Evolutionary conservation across 1,140 invertebrate genomes (phyloP).

Genomic region (Oryzaephilus surinamensis): DNA sequence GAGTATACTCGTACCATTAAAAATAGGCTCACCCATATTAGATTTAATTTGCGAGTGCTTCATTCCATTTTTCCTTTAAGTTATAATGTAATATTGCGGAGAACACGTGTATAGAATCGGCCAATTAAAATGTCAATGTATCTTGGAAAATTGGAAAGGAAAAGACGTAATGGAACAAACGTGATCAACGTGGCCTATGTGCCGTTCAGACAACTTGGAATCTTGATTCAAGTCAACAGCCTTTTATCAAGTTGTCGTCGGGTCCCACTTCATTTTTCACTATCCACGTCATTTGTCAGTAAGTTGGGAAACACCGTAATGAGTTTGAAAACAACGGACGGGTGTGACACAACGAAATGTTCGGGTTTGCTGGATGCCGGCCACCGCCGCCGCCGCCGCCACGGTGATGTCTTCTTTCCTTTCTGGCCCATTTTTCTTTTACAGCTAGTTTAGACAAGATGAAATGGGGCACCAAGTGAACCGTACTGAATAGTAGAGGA

Average conservation of each 20-base stretch:
- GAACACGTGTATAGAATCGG: slow-evolving; percentile 6
- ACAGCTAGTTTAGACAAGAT: slow-evolving; percentile 13
- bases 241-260: slow-evolving; percentile 34
- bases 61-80: slow-evolving; percentile 7
- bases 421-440: slow-evolving; percentile 14
- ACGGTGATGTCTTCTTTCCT: slow-evolving; percentile 11
- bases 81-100: slow-evolving; percentile 4
- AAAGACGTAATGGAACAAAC: background rate
- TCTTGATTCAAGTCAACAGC: slow-evolving; percentile 13
- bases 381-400: slow-evolving; percentile 8
- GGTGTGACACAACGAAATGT: slow-evolving; percentile 21
- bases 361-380: slow-evolving; percentile 1
- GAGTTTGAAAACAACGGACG: slow-evolving; percentile 34
- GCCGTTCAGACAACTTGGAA: slow-evolving; percentile 1
- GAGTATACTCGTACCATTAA: too few species aligned
- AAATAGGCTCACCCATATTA: too few species aligned
- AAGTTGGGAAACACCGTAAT: slow-evolving; percentile 33
- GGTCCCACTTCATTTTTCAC: slow-evolving; percentile 34
- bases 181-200: slow-evolving; percentile 1
- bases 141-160: slow-evolving; percentile 2
- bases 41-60: too few species aligned
- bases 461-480: slow-evolving; percentile 13
- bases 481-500: slow-evolving; percentile 6
- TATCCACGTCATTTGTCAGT: slow-evolving; percentile 34
- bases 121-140: slow-evolving; percentile 7